phyloP scores from a whole-genome alignment of 2,888 invertebrate species.

The Acanthoscelides obtectus region DNA sequence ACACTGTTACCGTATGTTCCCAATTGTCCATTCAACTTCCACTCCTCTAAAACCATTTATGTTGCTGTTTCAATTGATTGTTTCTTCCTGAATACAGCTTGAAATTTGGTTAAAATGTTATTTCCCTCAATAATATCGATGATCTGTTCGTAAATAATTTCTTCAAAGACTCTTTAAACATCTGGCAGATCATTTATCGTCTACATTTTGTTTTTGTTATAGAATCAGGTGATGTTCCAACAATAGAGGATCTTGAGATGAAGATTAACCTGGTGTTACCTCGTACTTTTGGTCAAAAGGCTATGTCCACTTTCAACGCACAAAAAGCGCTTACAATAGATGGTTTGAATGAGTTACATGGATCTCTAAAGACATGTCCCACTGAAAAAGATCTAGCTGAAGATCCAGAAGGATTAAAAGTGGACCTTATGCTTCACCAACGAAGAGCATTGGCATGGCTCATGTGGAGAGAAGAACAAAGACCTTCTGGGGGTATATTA shows the following conservation, averaged over 20 bases:
- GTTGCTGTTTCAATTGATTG: too few species aligned
- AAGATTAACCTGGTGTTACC: constrained; percentile 54
- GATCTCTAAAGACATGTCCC: constrained; percentile 65
- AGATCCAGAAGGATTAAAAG: constrained; percentile 60
- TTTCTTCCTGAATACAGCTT: too few species aligned
- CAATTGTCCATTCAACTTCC: background rate
- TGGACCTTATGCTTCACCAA: constrained; percentile 78
- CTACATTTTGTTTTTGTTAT: background rate
- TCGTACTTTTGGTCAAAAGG: constrained; percentile 55
- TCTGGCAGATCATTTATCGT: background rate
- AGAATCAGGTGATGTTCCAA: constrained; percentile 6
- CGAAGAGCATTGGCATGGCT: constrained; percentile 84
- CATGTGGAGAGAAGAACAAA: constrained; percentile 78
- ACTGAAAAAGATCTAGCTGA: constrained; percentile 53
- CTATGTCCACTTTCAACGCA: constrained; percentile 63
- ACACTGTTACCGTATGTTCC: background rate
- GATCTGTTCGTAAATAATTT: too few species aligned
- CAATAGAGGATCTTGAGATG: constrained; percentile 55
- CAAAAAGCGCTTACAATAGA: constrained; percentile 69
- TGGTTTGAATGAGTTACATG: constrained; percentile 66
- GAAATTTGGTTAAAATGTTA: too few species aligned
- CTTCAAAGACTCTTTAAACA: too few species aligned
- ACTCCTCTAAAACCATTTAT: too few species aligned
- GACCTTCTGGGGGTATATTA: constrained; percentile 80
- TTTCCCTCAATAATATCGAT: too few species aligned